A percentile compares a stretch with the other conserved stretches of the same genome.
These are phyloP conservation scores for Anhinga rufa DNA, from an alignment of 2,113 vertebrate genomes.

Conservation along the genomic window DNA sequence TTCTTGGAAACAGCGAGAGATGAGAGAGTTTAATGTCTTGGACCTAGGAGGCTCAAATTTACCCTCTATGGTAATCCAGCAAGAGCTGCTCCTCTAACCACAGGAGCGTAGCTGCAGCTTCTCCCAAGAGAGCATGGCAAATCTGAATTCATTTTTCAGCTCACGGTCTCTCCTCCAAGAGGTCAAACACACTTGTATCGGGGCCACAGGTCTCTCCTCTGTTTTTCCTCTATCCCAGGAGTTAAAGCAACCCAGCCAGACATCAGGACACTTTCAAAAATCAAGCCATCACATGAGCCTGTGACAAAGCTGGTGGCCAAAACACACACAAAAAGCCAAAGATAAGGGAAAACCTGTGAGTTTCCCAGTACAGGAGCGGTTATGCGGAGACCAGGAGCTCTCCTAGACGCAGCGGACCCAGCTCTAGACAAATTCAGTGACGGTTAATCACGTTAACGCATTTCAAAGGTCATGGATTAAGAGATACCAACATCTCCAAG, in stretches of 20 bases:
- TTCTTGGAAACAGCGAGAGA: conserved; percentile 28
- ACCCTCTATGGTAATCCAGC: conserved; percentile 9
- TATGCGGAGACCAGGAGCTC: neutral
- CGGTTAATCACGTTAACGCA: rapidly evolving
- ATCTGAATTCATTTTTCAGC: neutral
- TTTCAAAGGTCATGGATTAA: neutral
- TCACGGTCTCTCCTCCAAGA: neutral
- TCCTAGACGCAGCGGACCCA: rapidly evolving
- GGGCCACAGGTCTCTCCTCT: neutral
- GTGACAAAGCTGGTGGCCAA: neutral
- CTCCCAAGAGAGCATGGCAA: neutral
- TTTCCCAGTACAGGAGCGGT: neutral
- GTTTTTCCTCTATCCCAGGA: neutral
- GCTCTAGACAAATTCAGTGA: neutral
- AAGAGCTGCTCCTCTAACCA: neutral
- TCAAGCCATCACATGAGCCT: neutral
- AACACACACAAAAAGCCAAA: neutral
- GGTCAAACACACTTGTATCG: neutral
- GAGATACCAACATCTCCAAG: neutral
- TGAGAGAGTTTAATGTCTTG: neutral
- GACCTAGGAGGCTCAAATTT: neutral
- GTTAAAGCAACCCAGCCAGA: neutral
- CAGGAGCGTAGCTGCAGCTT: neutral
- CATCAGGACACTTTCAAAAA: neutral
- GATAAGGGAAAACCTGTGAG: neutral